Conservation (phyloP, 1,140 invertebrate species). For the Meteorus sp. region DNA sequence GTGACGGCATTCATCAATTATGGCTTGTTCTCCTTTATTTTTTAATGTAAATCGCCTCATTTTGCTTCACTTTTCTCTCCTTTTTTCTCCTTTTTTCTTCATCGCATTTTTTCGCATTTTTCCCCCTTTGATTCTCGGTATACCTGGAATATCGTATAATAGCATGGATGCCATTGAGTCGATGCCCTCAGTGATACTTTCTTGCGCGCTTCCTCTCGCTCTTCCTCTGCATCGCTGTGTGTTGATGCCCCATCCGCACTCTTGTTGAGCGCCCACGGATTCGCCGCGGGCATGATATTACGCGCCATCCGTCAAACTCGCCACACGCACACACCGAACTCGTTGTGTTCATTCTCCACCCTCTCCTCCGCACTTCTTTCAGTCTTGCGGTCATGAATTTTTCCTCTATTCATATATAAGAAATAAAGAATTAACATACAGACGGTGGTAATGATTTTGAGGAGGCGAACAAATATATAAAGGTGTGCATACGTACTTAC, state of each 20-base stretch:
- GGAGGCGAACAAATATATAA: not conserved
- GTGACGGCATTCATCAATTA: no score
- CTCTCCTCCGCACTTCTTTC: not conserved
- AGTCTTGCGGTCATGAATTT: not conserved
- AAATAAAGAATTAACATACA: not conserved
- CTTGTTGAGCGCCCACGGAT: constrained; percentile 49
- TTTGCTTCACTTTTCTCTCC: no score
- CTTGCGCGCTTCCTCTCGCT: no score
- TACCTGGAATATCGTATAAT: constrained; percentile 5
- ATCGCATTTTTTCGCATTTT: constrained; percentile 13
- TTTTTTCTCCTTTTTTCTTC: constrained; percentile 11
- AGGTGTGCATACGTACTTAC: not conserved
- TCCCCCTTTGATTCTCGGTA: constrained; percentile 11
- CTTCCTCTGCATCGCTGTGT: no score
- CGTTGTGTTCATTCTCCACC: no score
- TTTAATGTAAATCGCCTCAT: no score
- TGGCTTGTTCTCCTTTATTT: no score
- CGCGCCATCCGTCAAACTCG: constrained; percentile 47
- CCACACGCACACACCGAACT: constrained; percentile 18
- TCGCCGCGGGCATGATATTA: constrained; percentile 36
- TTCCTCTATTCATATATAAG: not conserved
- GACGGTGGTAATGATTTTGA: not conserved
- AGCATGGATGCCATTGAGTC: constrained; percentile 50
- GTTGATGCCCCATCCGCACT: constrained; percentile 42
- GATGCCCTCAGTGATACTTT: constrained; percentile 56